phyloP scores from a whole-genome alignment of 2,113 vertebrate genomes.

The Notiomystis cincta region DNA sequence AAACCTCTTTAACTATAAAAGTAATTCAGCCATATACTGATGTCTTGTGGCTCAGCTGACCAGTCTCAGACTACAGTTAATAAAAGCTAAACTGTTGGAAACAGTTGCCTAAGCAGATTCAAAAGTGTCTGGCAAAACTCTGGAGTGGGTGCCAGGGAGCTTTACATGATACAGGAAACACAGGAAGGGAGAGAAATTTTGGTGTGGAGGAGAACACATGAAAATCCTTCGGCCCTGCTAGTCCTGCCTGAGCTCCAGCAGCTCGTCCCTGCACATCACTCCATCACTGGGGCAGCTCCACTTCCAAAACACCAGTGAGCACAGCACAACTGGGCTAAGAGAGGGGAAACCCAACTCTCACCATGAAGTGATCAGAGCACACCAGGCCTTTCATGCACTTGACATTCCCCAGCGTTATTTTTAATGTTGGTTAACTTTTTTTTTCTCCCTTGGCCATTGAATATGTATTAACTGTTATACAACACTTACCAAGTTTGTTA shows the following conservation, averaged over 20 bases:
- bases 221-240: background rate
- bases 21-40: background rate
- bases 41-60: background rate
- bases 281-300: background rate
- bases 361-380: background rate
- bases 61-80: background rate
- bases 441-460: background rate
- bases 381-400: constrained; percentile 32
- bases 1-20: background rate
- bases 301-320: background rate
- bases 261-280: background rate
- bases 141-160: background rate
- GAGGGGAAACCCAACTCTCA: background rate
- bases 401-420: constrained; percentile 37
- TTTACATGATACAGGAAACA: background rate
- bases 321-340: background rate
- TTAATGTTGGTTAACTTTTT: background rate
- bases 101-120: background rate
- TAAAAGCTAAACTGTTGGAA: background rate
- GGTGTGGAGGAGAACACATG: background rate
- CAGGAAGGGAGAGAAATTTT: background rate
- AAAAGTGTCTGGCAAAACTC: background rate
- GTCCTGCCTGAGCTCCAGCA: background rate
- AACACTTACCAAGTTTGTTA: constrained; percentile 43
- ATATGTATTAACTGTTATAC: constrained; percentile 65